phyloP scores from a whole-genome alignment of 1,140 invertebrate genomes.

The Ceratitis capitata region DNA sequence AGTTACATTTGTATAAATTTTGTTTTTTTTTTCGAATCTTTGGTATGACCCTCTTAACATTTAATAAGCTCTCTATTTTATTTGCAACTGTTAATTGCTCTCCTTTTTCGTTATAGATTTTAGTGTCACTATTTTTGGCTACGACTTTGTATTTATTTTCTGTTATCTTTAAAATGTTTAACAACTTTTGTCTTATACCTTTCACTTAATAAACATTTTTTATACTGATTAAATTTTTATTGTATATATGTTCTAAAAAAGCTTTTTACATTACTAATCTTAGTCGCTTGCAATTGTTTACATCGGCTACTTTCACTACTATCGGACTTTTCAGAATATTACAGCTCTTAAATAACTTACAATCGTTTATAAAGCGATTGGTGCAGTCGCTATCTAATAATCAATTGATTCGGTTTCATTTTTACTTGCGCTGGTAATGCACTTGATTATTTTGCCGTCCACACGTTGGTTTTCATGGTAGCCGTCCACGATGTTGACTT shows the following conservation, averaged over 20 bases:
- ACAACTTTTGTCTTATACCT: neutral
- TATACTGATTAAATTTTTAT: neutral
- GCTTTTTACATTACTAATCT: neutral
- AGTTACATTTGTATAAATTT: neutral
- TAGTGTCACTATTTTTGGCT: neutral
- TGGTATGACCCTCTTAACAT: neutral
- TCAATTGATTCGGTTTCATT: neutral
- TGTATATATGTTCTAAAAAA: neutral
- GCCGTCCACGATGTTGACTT: neutral
- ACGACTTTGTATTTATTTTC: neutral
- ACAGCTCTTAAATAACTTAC: neutral
- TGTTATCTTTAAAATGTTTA: neutral
- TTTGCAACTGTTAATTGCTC: neutral
- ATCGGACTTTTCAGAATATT: neutral
- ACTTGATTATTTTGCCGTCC: neutral
- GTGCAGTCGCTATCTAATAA: neutral
- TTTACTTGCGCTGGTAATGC: neutral
- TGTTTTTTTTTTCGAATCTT: neutral
- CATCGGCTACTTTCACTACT: neutral
- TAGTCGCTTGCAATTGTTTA: neutral
- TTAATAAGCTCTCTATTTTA: neutral
- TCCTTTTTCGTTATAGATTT: neutral
- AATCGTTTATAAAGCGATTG: neutral
- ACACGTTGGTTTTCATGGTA: neutral
- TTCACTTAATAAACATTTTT: neutral